Base-by-base conservation (phyloP, 2,797 vertebrate genomes). In the Hybognathus amarus region DNA sequence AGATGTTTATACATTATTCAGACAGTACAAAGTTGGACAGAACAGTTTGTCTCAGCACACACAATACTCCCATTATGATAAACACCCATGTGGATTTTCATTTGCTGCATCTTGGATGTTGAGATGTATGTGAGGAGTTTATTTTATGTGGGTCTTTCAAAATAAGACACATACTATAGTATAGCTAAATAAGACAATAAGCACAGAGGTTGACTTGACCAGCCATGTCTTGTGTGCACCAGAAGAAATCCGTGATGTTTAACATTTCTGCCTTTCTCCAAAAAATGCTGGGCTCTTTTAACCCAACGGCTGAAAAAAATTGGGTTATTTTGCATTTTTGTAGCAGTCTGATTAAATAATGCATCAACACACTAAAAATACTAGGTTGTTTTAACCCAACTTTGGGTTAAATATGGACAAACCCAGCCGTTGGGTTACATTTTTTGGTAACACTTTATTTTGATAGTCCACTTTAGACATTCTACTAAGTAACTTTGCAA, bases 1-100 rank as follows among this genome's bases (percentile, higher is more conserved):
- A 75, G 71, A 17, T 82, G 75, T 52, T 82, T 75, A 66, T 75
- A 63, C 30, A 47, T 36, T 54, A 66, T 75, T 80, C 36, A 59
- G 33, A 22, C 18, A 10, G 6, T 63, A 63, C 61, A 61, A 12
- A 59, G 22, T 80, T 70, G 36, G 52, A 61, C 24, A 59, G 52
- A 40, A 24, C 30, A 52, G 5, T 74, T 82, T 70, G 68, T 47
- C 52, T 73, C 45, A 5, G 56, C 56, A 61, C 22, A 40, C 6
- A 22, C 40, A 59, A 17, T 17, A 45, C 38, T 22, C 4, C 4
- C 10, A 64, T 80, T 80, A 45, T n/a, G 40, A 71, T 73, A 68
- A 40, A 54, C 8, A 11, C 5, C 13, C 22, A 2, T 33, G 20
- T 63, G 40, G 17, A 45, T n/a, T 13, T 71, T 70, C 4, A 24